These are phyloP conservation scores for Xenus cinereus DNA, from an alignment of 2,113 vertebrate species.

Conservation along the genomic window DNA sequence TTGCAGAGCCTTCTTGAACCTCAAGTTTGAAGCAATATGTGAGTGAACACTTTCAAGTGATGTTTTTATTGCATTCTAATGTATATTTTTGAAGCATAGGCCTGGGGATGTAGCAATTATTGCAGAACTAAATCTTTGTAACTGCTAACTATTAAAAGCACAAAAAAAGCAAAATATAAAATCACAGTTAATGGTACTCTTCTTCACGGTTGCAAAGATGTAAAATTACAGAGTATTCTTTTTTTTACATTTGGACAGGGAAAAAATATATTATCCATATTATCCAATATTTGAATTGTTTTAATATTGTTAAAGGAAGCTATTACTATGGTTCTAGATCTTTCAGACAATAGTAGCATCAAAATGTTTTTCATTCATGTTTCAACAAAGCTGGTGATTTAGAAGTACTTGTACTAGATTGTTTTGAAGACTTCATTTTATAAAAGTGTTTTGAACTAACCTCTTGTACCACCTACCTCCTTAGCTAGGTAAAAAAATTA, in stretches of 20 bases:
- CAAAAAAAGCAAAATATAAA: not conserved
- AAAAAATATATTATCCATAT: not conserved
- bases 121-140: not conserved
- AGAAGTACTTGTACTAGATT: not conserved
- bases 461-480: not conserved
- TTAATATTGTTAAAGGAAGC: not conserved
- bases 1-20: not conserved
- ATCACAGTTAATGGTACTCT: not conserved
- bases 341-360: not conserved
- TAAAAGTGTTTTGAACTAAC: not conserved
- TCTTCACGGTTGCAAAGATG: not conserved
- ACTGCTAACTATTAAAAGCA: not conserved
- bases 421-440: not conserved
- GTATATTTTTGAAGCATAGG: not conserved
- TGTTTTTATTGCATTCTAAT: not conserved
- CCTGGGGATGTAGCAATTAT: not conserved
- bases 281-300: not conserved
- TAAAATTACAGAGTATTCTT: not conserved
- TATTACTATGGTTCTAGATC: not conserved
- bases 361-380: not conserved
- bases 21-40: not conserved
- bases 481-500: not conserved
- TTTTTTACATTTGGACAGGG: not conserved
- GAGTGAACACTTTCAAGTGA: not conserved
- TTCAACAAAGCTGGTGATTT: not conserved